Base-by-base conservation (phyloP, 2,113 vertebrate genomes). In the Oxyruncus cristatus region DNA sequence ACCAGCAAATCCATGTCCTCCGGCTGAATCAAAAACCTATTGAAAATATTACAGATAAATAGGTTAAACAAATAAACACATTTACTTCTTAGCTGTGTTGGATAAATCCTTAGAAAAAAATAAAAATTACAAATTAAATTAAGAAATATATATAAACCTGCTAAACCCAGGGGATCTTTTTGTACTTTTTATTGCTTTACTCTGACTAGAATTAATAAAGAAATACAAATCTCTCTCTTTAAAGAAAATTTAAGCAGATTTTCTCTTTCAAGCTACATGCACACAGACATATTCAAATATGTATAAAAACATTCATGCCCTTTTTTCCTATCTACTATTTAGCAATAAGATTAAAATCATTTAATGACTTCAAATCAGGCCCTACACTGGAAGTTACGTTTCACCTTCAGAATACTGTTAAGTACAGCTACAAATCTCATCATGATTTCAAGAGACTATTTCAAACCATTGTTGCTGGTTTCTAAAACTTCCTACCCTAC, bases 11-110 rank as follows among this genome's bases (percentile, higher is more conserved):
- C 95, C 95, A 97, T 98, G 97, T 95, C 97, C 98, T 92, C 97
- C 97, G 55, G 98, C 93, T 46, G 98, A 96, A 92, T 99, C 99
- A 97, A 99, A 99, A 97, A 99, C 97, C 99, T 99, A 96, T 94
- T 63, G 70, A 95, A 88, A 85, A 89, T 26, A 61, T 91, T 28
- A 46, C 14, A 84, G 30, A 63, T 37, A 91, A 95, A 78, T 78
- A 70, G 33, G 17, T 77, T 47, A 72, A 85, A 78, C 17, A 66
- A 81, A 85, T 62, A 75, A 95, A 71, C 13, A 21, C 16, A 8
- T 76, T 74, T 53, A 39, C 28, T 41, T 86, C 27, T 66, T 35
- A 56, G 3, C 14, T n/a, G 21, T 37, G 32, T 73, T 56, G 32
- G 12, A 32, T 33, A 93, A 91, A 79, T n/a, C 28, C 39, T 72